Evolutionary conservation across 2,113 vertebrate species (phyloP).

Genomic region (Hemichromis elongatus): DNA sequence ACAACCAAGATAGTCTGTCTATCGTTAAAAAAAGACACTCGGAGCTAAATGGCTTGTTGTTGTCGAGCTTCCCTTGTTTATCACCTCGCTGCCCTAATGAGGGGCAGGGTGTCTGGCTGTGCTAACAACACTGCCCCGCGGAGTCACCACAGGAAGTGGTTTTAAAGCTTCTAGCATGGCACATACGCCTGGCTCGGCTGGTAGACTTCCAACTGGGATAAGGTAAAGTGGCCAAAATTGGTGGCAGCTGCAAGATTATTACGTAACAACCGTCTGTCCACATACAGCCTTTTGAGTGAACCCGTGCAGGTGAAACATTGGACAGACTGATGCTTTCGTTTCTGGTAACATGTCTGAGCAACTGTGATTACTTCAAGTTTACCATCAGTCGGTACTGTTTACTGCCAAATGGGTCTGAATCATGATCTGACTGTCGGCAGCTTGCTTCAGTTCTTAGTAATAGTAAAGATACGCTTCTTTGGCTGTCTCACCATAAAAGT

Average conservation of each 20-base stretch:
- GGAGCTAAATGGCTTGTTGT: conserved; percentile 51
- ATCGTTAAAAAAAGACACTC: neutral
- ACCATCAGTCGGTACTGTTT: neutral
- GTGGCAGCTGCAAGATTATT: conserved; percentile 36
- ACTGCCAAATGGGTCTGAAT: neutral
- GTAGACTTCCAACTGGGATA: conserved; percentile 39
- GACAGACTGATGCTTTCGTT: neutral
- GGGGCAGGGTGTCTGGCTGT: conserved; percentile 57
- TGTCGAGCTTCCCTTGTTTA: conserved; percentile 54
- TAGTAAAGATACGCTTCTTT: neutral
- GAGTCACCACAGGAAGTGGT: conserved; percentile 63
- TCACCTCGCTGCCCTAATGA: conserved; percentile 40
- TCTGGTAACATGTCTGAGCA: neutral
- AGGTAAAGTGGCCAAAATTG: conserved; percentile 37
- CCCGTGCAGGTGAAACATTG: conserved; percentile 21
- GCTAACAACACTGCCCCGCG: conserved; percentile 34
- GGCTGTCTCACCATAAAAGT: neutral
- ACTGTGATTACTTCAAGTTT: neutral
- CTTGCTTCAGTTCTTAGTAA: neutral
- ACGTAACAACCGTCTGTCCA: conserved; percentile 12
- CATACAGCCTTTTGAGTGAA: neutral
- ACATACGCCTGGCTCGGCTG: conserved; percentile 8
- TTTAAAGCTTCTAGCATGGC: conserved; percentile 33
- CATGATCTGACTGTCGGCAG: neutral
- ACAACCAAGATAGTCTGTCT: neutral